These are phyloP conservation scores for Prionace glauca DNA, from an alignment of 2,797 vertebrate species.

Conservation along the genomic window DNA sequence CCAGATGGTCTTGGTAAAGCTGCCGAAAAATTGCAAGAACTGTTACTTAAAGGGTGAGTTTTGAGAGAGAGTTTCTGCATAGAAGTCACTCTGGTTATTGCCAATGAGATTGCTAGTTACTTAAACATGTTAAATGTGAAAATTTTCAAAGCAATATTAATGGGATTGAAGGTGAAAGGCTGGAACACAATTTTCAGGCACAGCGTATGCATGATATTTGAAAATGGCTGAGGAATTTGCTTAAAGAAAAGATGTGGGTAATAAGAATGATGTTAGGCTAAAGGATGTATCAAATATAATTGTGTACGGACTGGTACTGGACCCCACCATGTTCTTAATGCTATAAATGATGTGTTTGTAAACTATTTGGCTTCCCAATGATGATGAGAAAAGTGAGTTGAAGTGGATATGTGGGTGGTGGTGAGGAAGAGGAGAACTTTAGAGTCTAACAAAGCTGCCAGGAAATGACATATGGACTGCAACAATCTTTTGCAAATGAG, in stretches of 20 bases:
- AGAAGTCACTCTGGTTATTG: background rate
- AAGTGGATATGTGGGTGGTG: background rate
- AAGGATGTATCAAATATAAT: background rate
- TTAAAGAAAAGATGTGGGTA: background rate
- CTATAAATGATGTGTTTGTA: background rate
- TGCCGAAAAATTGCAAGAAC: constrained; percentile 70
- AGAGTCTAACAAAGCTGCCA: background rate
- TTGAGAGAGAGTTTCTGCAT: background rate
- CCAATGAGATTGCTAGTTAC: background rate
- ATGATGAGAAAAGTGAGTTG: background rate
- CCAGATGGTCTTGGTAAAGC: constrained; percentile 62
- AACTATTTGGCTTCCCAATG: background rate
- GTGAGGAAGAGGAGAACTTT: background rate
- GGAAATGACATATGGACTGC: background rate
- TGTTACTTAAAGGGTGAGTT: constrained; percentile 78
- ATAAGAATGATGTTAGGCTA: background rate
- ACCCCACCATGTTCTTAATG: background rate
- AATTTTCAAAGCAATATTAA: background rate
- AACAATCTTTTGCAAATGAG: background rate
- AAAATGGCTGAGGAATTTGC: background rate
- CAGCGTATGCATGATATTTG: background rate
- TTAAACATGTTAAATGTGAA: background rate
- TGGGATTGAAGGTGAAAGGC: background rate
- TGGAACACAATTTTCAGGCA: background rate
- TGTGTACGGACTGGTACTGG: background rate